Percentiles rank a stretch among this genome's conserved stretches.
phyloP scores from a whole-genome alignment of 2,888 invertebrate genomes.

The Timema cristinae region DNA sequence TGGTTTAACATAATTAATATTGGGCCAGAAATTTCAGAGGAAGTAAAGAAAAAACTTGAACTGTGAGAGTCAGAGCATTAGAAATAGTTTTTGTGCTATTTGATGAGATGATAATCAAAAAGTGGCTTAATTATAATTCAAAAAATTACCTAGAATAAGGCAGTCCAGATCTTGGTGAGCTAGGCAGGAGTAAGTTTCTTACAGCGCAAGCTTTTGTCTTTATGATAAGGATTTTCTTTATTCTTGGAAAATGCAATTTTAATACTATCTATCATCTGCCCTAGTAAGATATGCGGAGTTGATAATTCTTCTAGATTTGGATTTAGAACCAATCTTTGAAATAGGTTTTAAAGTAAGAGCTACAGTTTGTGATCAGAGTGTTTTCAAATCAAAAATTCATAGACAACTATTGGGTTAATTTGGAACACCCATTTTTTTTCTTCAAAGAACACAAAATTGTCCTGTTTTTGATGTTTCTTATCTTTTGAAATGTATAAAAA shows the following conservation, averaged over 20 bases:
- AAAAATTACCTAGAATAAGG: slow-evolving; percentile 33
- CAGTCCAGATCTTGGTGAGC: slow-evolving; percentile 33
- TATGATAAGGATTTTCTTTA: slow-evolving; percentile 33
- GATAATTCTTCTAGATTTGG: slow-evolving; percentile 25
- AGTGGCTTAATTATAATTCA: slow-evolving; percentile 32
- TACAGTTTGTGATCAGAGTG: slow-evolving; percentile 34
- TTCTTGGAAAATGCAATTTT: slow-evolving; percentile 36
- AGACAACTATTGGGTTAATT: no score
- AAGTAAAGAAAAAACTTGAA: slow-evolving; percentile 32
- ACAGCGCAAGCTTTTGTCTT: slow-evolving; percentile 35
- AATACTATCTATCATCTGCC: slow-evolving; percentile 32
- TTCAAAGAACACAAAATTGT: no score
- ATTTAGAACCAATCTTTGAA: slow-evolving; percentile 25
- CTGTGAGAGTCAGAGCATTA: slow-evolving; percentile 33
- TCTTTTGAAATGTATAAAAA: slow-evolving; percentile 32
- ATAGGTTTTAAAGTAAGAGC: slow-evolving; percentile 32
- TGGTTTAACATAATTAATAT: slow-evolving; percentile 36
- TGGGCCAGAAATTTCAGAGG: slow-evolving; percentile 32
- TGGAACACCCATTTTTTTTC: no score
- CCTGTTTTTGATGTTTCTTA: slow-evolving; percentile 33
- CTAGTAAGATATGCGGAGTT: slow-evolving; percentile 25
- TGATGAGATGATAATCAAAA: slow-evolving; percentile 35
- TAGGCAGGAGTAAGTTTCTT: slow-evolving; percentile 29
- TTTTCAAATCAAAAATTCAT: no score
- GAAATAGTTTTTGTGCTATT: slow-evolving; percentile 34